phyloP scores from a whole-genome alignment of 2,113 vertebrate species.

The Dermatemys mawii region DNA sequence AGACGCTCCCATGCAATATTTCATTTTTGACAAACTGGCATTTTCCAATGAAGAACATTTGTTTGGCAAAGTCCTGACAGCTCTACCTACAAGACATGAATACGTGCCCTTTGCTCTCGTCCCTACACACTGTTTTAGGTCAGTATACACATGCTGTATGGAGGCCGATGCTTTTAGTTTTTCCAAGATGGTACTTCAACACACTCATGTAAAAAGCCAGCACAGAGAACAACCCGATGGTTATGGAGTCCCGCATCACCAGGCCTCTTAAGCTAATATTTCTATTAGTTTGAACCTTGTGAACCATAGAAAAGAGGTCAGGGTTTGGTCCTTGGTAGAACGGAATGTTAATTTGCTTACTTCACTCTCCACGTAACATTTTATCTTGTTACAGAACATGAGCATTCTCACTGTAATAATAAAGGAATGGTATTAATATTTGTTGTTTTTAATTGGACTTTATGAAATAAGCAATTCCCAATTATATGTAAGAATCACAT shows the following conservation, averaged over 20 bases:
- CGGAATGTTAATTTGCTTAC: not conserved
- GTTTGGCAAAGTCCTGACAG: too few relatives aligned
- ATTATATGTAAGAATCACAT: not conserved
- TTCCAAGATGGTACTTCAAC: not conserved
- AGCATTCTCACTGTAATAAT: not conserved
- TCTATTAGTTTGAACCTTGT: not conserved
- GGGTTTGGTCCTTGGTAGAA: not conserved
- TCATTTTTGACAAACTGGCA: too few relatives aligned
- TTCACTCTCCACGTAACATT: not conserved
- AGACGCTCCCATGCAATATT: too few relatives aligned
- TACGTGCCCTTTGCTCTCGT: not conserved
- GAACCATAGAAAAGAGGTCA: not conserved
- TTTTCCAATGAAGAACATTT: too few relatives aligned
- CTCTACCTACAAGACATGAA: not conserved
- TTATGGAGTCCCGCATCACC: not conserved
- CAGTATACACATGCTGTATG: not conserved
- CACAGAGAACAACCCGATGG: not conserved
- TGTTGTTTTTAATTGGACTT: conserved; percentile 16
- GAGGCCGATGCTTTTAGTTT: not conserved
- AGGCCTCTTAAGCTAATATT: not conserved
- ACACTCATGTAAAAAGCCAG: not conserved
- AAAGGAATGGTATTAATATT: not conserved
- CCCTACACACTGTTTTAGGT: not conserved
- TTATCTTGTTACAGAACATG: not conserved
- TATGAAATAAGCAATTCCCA: conserved; percentile 9